phyloP scores from a whole-genome alignment of 2,113 vertebrate species.

The Sus scrofa region DNA sequence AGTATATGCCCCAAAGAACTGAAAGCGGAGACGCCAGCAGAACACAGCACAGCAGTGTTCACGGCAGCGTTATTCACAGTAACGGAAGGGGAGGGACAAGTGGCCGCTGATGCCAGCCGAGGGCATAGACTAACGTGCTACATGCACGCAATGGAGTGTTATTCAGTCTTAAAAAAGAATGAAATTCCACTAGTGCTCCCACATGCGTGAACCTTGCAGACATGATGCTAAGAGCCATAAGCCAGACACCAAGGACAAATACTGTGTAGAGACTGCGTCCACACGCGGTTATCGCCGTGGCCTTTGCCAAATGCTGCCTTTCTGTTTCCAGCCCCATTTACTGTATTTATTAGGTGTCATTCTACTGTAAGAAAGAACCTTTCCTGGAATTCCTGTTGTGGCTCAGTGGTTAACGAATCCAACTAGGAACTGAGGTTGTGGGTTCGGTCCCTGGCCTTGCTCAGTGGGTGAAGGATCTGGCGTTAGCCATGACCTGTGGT shows the following conservation, averaged over 20 bases:
- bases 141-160: accelerated
- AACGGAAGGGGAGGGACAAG: background rate
- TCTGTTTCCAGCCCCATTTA: background rate
- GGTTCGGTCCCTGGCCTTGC: too few relatives aligned
- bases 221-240: background rate
- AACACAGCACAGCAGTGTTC: background rate
- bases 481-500: too few relatives aligned
- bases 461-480: too few relatives aligned
- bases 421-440: too few relatives aligned
- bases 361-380: background rate
- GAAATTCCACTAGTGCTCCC: background rate
- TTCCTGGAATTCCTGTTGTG: too few relatives aligned
- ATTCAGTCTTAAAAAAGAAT: background rate
- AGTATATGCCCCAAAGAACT: background rate
- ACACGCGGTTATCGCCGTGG: background rate
- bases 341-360: background rate
- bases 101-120: accelerated
- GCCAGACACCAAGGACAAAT: background rate
- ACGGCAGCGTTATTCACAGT: background rate
- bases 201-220: background rate
- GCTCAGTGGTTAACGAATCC: too few relatives aligned
- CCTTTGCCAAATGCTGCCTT: background rate
- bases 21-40: background rate
- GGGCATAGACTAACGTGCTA: accelerated
- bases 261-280: background rate